phyloP scores from a whole-genome alignment of 2,888 invertebrate species.

The Lymantria monacha region DNA sequence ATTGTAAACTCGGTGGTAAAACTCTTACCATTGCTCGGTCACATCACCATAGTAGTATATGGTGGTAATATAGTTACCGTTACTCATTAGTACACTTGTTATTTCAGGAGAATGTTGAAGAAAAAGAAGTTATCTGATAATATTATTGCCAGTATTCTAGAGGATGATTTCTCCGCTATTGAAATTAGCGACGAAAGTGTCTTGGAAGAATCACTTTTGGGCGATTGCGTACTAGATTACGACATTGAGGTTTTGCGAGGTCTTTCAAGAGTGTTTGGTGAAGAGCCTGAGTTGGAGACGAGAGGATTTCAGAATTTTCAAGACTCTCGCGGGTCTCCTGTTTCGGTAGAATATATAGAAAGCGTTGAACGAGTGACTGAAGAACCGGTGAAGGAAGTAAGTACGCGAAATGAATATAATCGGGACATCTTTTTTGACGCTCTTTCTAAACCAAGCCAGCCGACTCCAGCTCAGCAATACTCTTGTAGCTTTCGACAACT shows the following conservation, averaged over 20 bases:
- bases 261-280: no score
- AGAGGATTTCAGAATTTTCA: no score
- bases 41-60: no score
- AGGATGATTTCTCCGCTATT: constrained; percentile 11
- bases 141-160: constrained; percentile 10
- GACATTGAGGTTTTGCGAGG: no score
- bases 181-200: constrained; percentile 8
- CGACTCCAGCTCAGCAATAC: not conserved
- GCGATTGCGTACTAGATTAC: no score
- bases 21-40: no score
- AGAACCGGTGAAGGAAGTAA: not conserved
- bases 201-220: no score
- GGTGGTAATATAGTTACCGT: not conserved
- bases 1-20: no score
- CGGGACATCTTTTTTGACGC: no score
- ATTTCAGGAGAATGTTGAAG: not conserved
- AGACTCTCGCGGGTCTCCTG: constrained; percentile 4
- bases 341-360: constrained; percentile 8
- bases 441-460: no score
- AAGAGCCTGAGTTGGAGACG: no score
- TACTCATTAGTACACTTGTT: not conserved
- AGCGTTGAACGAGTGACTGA: constrained; percentile 6
- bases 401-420: no score
- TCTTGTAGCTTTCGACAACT: constrained; percentile 9
- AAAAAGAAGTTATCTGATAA: constrained; percentile 10